Base-by-base conservation (phyloP, 2,888 invertebrate species). In the Dasypolia templi region DNA sequence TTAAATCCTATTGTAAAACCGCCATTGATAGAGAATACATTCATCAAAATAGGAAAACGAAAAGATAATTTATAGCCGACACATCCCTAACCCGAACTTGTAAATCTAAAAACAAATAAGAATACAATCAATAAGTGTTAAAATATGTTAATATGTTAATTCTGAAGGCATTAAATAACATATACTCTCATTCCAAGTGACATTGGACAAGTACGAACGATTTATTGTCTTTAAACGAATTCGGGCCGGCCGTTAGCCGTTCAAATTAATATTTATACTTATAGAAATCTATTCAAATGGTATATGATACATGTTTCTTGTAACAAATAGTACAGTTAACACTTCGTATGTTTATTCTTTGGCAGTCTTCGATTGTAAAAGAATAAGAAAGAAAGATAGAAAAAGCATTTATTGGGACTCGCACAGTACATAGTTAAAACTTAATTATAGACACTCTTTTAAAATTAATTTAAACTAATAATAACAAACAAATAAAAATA, bases 221-320 rank as follows among this genome's bases (percentile, higher is more conserved):
- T 91, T 90, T 90, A 92, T 80, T 76, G 78, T 65, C 78, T 63
- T 67, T 75, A 77, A 84, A 81, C 87, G 85, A 82, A 89, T 89
- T 86, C 84, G 83, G 83, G 81, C 82, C 79, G 78, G 79, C 77
- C 77, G 83, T 82, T 85, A 86, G 81, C 75, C 77, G 58, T 59
- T 85, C 89, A 89, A 93, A 93, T 94, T 93, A 93, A 92, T 93
- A 92, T 92, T 91, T 92, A 91, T 90, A 90, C 85, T 81, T 62
- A 82, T 74, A 87, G 85, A 88, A 88, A 86, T 87, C 81, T 90
- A 90, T 92, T 90, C 89, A 87, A 87, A 85, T 82, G 83, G 63
- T 74, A 78, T 66, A 77, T 86, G 86, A 89, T 88, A 89, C 90
- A 90, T 87, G 85, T 86, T 85, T 81, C 83, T 73, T 79, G 81